Evolutionary conservation across 2,113 vertebrate species (phyloP).

Genomic region (Chroicocephalus ridibundus): DNA sequence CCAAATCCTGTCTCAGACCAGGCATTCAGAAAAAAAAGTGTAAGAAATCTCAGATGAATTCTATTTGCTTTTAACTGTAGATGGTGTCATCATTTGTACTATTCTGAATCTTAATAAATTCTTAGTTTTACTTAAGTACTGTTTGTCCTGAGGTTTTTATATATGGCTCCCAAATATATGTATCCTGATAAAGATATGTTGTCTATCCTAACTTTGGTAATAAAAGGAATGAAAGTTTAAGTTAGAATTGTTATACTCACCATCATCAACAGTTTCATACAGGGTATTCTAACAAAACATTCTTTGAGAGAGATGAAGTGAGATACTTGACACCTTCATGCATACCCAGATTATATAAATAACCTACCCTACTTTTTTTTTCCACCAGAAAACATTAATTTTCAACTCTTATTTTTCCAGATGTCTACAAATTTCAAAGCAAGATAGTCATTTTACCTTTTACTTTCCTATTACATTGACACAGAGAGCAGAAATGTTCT

Average conservation of each 20-base stretch:
- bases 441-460: neutral
- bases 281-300: neutral
- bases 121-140: neutral
- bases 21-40: neutral
- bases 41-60: neutral
- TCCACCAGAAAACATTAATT: neutral
- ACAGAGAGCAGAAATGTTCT: neutral
- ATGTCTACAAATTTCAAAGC: neutral
- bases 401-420: neutral
- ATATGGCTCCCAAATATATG: neutral
- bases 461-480: neutral
- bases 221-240: neutral
- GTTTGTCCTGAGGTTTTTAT: neutral
- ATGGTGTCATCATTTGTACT: neutral
- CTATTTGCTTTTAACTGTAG: neutral
- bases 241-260: neutral
- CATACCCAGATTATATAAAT: neutral
- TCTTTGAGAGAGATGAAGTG: neutral
- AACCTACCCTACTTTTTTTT: neutral
- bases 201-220: neutral
- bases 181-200: neutral
- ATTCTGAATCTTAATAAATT: neutral
- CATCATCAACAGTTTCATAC: neutral
- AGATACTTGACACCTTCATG: neutral
- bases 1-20: neutral